Conservation (phyloP, 2,797 vertebrate genomes). For the Sebastes reedi region DNA sequence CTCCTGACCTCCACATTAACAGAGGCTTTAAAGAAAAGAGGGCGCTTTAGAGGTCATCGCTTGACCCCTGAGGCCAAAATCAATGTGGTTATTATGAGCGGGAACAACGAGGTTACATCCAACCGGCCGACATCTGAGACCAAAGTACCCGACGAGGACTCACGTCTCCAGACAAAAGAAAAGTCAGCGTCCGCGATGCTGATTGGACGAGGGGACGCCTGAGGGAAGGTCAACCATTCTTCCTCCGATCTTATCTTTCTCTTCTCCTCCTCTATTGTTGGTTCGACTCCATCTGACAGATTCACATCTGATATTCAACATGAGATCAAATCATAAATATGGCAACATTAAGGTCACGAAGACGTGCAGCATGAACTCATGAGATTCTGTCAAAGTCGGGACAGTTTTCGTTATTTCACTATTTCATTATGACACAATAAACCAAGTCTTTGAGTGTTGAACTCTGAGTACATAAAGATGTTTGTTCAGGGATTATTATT, state of each 20-base stretch:
- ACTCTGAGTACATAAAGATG: too few species aligned
- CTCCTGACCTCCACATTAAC: slow-evolving; percentile 39
- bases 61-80: slow-evolving; percentile 67
- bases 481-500: too few species aligned
- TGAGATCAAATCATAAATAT: neutral
- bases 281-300: neutral
- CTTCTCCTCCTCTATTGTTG: neutral
- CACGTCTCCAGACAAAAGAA: neutral
- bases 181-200: neutral
- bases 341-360: too few species aligned
- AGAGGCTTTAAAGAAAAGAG: slow-evolving; percentile 36
- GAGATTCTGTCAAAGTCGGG: too few species aligned
- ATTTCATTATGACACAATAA: too few species aligned
- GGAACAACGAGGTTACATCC: slow-evolving; percentile 51
- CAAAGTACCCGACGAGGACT: slow-evolving; percentile 9
- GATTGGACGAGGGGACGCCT: neutral
- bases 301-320: too few species aligned
- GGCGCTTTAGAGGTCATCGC: slow-evolving; percentile 56
- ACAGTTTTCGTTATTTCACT: too few species aligned
- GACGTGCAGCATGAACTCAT: too few species aligned
- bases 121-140: slow-evolving; percentile 12
- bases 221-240: slow-evolving; percentile 26
- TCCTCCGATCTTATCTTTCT: neutral
- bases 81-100: slow-evolving; percentile 56
- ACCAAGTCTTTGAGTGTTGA: too few species aligned